Evolutionary conservation across 2,797 vertebrate species (phyloP).

Genomic region (Aplochiton taeniatus): DNA sequence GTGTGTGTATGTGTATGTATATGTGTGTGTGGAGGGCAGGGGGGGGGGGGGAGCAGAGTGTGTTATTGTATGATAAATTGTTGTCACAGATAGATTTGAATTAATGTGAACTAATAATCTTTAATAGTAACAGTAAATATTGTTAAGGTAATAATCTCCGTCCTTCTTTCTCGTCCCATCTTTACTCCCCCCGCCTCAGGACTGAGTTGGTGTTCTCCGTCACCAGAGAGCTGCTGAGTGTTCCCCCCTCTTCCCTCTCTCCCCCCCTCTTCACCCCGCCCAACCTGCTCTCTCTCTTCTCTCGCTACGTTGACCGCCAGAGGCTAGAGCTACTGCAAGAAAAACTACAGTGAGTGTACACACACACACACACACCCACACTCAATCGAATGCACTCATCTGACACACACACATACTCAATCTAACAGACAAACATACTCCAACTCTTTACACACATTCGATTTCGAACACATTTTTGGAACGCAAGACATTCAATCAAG

Average conservation of each 20-base stretch:
- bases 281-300: conserved; percentile 89
- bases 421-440: neutral
- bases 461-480: no score
- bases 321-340: conserved; percentile 89
- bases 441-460: neutral
- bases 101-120: no score
- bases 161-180: neutral
- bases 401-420: neutral
- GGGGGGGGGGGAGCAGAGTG: no score
- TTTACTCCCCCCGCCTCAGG: conserved; percentile 64
- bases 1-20: neutral
- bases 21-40: no score
- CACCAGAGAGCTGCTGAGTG: conserved; percentile 84
- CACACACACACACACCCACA: neutral
- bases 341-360: conserved; percentile 87
- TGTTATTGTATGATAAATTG: no score
- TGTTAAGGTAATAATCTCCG: neutral
- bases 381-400: no score
- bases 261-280: conserved; percentile 85
- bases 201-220: conserved; percentile 92
- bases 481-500: no score
- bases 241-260: conserved; percentile 83
- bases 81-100: no score
- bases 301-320: conserved; percentile 90
- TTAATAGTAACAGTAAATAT: neutral